Evolutionary conservation across 2,888 invertebrate genomes (phyloP), one percentile per base, ranked within the genome.

Genomic region (Epistrophella euchroma): DNA sequence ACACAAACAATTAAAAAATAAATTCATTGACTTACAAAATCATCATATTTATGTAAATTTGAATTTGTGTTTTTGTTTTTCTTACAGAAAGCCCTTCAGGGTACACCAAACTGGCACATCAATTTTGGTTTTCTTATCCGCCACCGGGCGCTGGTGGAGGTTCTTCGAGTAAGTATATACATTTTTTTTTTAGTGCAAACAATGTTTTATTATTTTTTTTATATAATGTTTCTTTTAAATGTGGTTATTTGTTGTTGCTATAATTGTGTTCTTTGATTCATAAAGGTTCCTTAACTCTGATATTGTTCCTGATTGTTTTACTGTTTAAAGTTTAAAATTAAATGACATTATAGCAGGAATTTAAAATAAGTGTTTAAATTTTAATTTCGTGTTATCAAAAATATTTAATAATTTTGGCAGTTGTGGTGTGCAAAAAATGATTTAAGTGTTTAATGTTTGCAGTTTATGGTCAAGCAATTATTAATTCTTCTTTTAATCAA

Each of bases 91-190:
- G 91, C 91, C 92, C 92, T 88, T 88, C 88, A 90, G 92, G 92
- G 92, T 91, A 91, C 87, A 90, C 92, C 94, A 96, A 95, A 93
- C 96, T 96, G 96, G 96, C 96, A 94, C 96, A 96, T 93, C 96
- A 96, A 94, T 96, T 96, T 93, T 96, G 96, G 96, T 96, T 96
- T 92, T 96, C 96, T 87, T 96, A 96, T 93, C 96, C 96, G 93
- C 96, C 96, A 91, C 96, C 96, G 90, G 95, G 96, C 93, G 95
- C 96, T 93, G 94, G 94, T 92, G 94, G 94, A 90, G 94, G 94
- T 90, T 94, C 94, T 91, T 94, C 94, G 91, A 95, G 94, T 90
- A 94, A 94, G 90, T 93, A 88, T 60, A 35, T 4, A 19, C 6
- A 35, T 25, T 19, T 22, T 35, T 35, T n/a, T 56, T 37, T 7